Percentiles rank a stretch among this genome's conserved stretches.
Conservation (phyloP, 1,140 invertebrate species). For the Philaenus spumarius region DNA sequence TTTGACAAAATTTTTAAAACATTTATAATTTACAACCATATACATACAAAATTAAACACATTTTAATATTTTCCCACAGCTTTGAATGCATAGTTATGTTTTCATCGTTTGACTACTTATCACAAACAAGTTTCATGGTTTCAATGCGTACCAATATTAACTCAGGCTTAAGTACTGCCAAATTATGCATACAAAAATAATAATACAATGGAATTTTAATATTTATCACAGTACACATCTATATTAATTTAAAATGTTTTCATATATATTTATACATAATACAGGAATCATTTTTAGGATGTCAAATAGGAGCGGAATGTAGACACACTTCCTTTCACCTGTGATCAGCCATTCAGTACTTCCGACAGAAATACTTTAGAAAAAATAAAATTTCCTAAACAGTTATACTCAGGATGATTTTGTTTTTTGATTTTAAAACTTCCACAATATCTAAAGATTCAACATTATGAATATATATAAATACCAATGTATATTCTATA, state of each 20-base stretch:
- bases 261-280: neutral
- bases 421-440: too few relatives aligned
- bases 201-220: conserved; percentile 8
- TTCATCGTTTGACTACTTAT: neutral
- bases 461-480: too few relatives aligned
- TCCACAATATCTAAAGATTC: too few relatives aligned
- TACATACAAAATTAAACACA: conserved; percentile 14
- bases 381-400: too few relatives aligned
- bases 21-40: conserved; percentile 11
- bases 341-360: too few relatives aligned
- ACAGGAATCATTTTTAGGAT: neutral
- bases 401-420: too few relatives aligned
- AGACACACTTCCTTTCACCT: too few relatives aligned
- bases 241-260: conserved; percentile 2
- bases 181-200: conserved; percentile 7
- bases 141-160: neutral
- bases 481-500: too few relatives aligned
- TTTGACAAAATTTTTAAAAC: neutral
- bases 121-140: neutral
- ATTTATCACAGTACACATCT: conserved; percentile 17
- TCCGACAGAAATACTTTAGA: too few relatives aligned
- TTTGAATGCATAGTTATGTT: neutral
- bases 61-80: neutral
- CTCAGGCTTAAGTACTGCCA: conserved; percentile 8
- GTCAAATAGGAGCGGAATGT: neutral